A percentile compares a stretch with the other conserved stretches of the same genome.
Evolutionary conservation across 2,888 invertebrate genomes (phyloP).

Genomic region (Leptothorax acervorum): DNA sequence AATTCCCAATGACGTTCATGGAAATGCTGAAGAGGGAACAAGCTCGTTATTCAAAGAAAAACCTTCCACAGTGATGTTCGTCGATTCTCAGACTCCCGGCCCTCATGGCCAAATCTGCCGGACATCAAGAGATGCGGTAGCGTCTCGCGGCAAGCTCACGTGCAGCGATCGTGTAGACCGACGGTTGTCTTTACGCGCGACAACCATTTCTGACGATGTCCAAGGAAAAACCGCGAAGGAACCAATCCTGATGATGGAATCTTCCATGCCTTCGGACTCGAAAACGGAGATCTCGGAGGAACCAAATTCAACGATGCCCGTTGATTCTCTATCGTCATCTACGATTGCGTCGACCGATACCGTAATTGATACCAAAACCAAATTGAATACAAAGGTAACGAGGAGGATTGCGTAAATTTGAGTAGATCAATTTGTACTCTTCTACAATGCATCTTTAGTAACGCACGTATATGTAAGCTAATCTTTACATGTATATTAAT

Average conservation of each 20-base stretch:
- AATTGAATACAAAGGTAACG: constrained; percentile 7
- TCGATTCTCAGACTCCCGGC: not conserved
- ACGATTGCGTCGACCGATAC: not conserved
- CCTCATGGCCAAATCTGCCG: not conserved
- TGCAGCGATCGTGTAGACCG: too few species aligned
- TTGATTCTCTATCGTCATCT: not conserved
- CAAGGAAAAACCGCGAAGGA: not conserved
- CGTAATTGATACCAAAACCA: not conserved
- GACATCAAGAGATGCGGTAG: too few species aligned
- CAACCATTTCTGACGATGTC: not conserved
- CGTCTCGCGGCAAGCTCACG: too few species aligned
- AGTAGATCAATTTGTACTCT: constrained; percentile 29
- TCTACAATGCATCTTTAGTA: not conserved
- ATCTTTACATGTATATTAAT: constrained; percentile 30
- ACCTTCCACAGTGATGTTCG: not conserved
- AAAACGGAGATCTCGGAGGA: constrained; percentile 3
- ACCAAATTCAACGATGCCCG: not conserved
- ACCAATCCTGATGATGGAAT: not conserved
- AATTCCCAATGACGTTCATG: not conserved
- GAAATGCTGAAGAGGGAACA: not conserved
- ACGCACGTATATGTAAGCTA: constrained; percentile 73
- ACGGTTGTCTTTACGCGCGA: not conserved
- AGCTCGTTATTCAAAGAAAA: not conserved
- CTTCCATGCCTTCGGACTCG: not conserved
- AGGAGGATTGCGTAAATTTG: not conserved